These are phyloP conservation scores for Scaptomyza reducta DNA, from an alignment of 2,888 invertebrate species.

Conservation along the genomic window DNA sequence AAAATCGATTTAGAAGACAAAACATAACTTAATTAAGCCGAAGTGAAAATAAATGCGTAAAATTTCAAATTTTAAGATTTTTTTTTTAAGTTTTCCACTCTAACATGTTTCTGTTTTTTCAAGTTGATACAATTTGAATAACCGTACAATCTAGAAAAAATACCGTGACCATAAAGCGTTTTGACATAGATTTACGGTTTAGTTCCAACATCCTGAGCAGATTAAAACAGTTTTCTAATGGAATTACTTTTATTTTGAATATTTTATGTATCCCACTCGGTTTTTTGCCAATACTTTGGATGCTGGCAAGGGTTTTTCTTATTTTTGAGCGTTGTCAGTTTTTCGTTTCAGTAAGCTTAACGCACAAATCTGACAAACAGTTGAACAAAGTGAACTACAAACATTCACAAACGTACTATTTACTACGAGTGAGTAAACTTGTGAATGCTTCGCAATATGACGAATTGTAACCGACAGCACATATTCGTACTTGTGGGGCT, in stretches of 20 bases:
- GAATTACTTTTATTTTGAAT: background rate
- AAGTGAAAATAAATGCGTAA: background rate
- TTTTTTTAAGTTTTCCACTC: too few species aligned
- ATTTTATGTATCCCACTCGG: conserved; percentile 20
- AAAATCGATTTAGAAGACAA: too few species aligned
- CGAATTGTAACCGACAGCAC: conserved; percentile 54
- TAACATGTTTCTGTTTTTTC: background rate
- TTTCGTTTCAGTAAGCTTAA: conserved; percentile 50
- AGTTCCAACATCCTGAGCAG: background rate
- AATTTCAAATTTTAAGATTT: too few species aligned
- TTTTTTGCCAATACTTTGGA: conserved; percentile 47
- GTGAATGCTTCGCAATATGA: conserved; percentile 39
- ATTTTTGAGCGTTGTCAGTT: conserved; percentile 29
- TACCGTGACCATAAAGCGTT: background rate
- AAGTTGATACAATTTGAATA: background rate
- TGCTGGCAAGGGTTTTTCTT: conserved; percentile 26
- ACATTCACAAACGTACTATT: background rate
- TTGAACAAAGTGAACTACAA: conserved; percentile 13
- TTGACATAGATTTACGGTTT: background rate
- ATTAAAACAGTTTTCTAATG: conserved; percentile 4
- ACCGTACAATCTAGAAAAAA: background rate
- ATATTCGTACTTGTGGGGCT: conserved; percentile 31
- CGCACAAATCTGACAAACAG: conserved; percentile 60
- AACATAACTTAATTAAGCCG: too few species aligned
- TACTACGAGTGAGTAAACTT: conserved; percentile 16